Evolutionary conservation across 2,888 invertebrate species (phyloP).

Genomic region (Ichneumoninae sp.): DNA sequence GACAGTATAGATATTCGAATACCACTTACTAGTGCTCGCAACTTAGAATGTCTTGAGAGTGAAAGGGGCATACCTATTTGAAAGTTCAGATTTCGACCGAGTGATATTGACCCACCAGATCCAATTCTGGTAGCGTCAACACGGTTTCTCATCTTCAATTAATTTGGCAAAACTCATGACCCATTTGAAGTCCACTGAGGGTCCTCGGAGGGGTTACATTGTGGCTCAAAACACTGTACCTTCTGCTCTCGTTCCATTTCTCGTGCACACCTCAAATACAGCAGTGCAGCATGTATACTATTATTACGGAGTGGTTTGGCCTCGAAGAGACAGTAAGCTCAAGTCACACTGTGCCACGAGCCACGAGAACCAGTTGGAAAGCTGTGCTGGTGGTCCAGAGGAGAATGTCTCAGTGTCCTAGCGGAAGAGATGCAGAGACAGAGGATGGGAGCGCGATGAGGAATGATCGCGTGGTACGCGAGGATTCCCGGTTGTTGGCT

Average conservation of each 20-base stretch:
- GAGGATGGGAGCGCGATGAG: constrained; percentile 18
- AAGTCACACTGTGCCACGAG: background rate
- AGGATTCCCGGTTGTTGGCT: constrained; percentile 39
- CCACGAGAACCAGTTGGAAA: constrained; percentile 1
- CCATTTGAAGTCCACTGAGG: constrained; percentile 12
- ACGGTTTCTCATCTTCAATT: background rate
- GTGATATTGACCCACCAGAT: background rate
- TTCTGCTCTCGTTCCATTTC: constrained; percentile 12
- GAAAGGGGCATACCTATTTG: background rate
- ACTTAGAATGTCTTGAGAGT: background rate
- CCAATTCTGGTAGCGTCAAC: background rate
- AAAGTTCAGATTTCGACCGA: background rate
- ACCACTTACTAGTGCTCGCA: background rate
- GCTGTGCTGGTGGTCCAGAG: background rate
- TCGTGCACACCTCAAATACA: constrained; percentile 30
- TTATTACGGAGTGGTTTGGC: constrained; percentile 3
- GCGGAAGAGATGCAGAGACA: constrained; percentile 16
- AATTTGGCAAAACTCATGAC: constrained; percentile 47
- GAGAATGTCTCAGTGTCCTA: constrained; percentile 15
- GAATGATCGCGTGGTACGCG: constrained; percentile 45
- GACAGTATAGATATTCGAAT: background rate
- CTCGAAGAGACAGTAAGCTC: background rate
- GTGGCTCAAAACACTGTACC: background rate
- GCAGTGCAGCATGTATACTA: constrained; percentile 14
- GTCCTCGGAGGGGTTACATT: background rate